These are phyloP conservation scores for Myathropa florea DNA, from an alignment of 2,888 invertebrate genomes.

Conservation along the genomic window DNA sequence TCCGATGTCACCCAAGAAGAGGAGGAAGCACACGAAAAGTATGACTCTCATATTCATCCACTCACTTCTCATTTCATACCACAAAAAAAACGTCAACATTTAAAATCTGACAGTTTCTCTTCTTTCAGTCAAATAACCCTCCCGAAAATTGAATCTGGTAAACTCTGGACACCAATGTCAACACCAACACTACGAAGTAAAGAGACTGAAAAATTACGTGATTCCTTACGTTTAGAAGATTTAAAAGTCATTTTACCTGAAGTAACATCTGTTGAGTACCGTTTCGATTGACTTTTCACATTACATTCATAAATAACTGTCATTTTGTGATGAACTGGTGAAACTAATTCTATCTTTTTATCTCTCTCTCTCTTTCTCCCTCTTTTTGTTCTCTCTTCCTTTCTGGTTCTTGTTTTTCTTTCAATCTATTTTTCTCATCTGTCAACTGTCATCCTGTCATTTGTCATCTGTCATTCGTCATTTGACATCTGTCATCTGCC, in stretches of 20 bases:
- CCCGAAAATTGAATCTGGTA: slow-evolving; percentile 74
- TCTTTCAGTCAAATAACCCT: slow-evolving; percentile 72
- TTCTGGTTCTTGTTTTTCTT: background rate
- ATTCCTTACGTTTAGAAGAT: slow-evolving; percentile 75
- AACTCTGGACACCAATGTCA: slow-evolving; percentile 75
- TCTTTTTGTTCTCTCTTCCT: background rate
- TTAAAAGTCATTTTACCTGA: slow-evolving; percentile 74
- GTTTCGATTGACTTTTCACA: slow-evolving; percentile 45
- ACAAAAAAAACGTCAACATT: background rate
- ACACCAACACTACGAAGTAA: slow-evolving; percentile 75
- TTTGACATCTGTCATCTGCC: slow-evolving; percentile 3
- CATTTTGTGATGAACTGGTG: slow-evolving; percentile 29
- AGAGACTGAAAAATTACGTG: slow-evolving; percentile 75
- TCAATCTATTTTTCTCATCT: background rate
- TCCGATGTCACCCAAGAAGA: slow-evolving; percentile 84
- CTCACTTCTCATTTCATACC: background rate
- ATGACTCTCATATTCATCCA: background rate
- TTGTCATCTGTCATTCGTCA: slow-evolving; percentile 19
- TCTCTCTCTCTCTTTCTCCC: slow-evolving; percentile 21
- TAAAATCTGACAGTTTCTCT: slow-evolving; percentile 12
- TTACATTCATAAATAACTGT: slow-evolving; percentile 54
- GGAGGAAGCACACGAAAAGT: slow-evolving; percentile 82
- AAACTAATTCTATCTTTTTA: slow-evolving; percentile 56
- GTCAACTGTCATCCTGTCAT: no score
- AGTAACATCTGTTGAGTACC: slow-evolving; percentile 72